Base-by-base conservation (phyloP, 2,113 vertebrate species). In the Hemibates koningsi region DNA sequence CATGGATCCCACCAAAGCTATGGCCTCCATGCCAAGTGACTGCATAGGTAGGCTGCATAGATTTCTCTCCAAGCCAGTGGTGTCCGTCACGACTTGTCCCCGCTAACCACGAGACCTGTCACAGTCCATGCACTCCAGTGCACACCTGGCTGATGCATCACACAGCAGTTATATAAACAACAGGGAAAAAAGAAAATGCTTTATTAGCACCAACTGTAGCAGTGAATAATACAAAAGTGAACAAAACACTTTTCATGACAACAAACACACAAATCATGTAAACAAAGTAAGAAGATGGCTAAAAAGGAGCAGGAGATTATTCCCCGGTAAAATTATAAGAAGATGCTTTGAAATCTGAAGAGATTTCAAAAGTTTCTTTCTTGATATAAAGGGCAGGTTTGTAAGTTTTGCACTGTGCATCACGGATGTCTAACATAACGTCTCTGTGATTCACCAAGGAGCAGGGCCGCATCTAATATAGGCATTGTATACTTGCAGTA, bases 141-240 rank as follows among this genome's bases (percentile, higher is more conserved):
- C 86, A 88, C 91, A 93, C 93, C 91, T 93, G 88, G 82, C 80
- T 80, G 90, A 86, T 68, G 71, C 7, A 14, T 79, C 81, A 73
- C 29, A 63, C 52, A 83, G 57, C 19, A 48, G 56, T 87, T 84
- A 61, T 9, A 66, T 73, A 88, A 92, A 76, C 71, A 53, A 1
- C 50, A 38, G 5, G 38, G 16, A 14, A 3, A 66, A 73, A 76
- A 61, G 13, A 57, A 59, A 66, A 36, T 7, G 3, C 9, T 61
- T 53, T 80, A 6, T 61, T 59, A 57, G 41, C n/a, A 59, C 6
- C 12, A 43, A 52, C 21, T 43, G 43, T 29, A 61, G 24, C 24
- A 32, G 36, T n/a, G 24, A 59, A 43, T 78, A 50, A 78, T 48
- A 50, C 43, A 76, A 1, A 32, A 32, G 43, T 1, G 14, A 76